These are phyloP conservation scores for Acanthaster planci DNA, from an alignment of 35 echinoderm and acorn worm genomes.

Conservation along the genomic window DNA sequence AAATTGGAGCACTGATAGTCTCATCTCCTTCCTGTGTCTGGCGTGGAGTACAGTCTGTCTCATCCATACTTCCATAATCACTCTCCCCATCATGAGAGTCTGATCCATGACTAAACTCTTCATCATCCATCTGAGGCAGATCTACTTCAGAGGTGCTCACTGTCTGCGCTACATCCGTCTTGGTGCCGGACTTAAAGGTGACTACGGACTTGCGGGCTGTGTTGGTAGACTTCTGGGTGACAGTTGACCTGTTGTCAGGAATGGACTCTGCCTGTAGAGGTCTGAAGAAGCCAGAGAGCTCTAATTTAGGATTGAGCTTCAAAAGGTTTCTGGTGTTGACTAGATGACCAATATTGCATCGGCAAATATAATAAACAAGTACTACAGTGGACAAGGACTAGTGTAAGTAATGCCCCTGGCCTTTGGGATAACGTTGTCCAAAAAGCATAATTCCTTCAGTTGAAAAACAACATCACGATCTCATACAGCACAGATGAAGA, in stretches of 20 bases:
- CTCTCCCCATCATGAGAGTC: slow-evolving; percentile 8
- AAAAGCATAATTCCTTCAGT: too few relatives aligned
- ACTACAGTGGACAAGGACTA: too few relatives aligned
- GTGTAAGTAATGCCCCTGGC: too few relatives aligned
- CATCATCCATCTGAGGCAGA: background rate
- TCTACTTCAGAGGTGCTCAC: background rate
- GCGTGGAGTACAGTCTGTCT: background rate
- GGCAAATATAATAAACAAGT: too few relatives aligned
- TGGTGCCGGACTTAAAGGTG: background rate
- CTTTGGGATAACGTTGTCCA: too few relatives aligned
- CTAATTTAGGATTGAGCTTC: too few relatives aligned
- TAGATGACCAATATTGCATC: too few relatives aligned
- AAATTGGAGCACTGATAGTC: background rate
- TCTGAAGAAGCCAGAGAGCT: background rate
- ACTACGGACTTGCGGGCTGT: background rate
- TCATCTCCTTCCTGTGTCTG: background rate
- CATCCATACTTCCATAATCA: slow-evolving; percentile 23
- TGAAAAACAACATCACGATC: too few relatives aligned
- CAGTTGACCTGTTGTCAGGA: background rate
- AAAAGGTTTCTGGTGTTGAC: too few relatives aligned
- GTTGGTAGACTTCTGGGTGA: background rate
- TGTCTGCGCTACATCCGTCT: background rate
- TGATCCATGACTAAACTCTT: background rate
- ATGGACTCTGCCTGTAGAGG: background rate
- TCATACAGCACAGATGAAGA: too few relatives aligned